phyloP scores from a whole-genome alignment of 2,888 invertebrate genomes.

The Neoascia interrupta region DNA sequence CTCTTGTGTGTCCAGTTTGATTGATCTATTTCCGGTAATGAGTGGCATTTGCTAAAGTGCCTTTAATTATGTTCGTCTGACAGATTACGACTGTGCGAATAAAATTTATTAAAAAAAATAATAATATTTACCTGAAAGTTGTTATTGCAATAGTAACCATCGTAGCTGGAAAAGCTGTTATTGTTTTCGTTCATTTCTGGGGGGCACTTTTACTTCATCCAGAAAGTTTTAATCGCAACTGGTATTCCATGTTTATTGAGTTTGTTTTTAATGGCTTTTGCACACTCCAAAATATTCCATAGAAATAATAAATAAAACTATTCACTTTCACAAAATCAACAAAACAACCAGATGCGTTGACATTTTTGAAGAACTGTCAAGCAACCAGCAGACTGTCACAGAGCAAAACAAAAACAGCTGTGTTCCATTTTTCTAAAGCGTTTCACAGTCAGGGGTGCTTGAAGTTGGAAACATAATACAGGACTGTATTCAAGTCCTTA shows the following conservation, averaged over 20 bases:
- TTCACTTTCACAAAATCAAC: constrained; percentile 2
- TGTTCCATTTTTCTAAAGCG: background rate
- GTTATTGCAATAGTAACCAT: constrained; percentile 73
- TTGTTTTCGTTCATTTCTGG: constrained; percentile 72
- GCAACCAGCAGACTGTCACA: constrained; percentile 1
- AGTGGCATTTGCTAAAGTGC: constrained; percentile 18
- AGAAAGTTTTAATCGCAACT: too few species aligned
- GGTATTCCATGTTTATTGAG: constrained; percentile 36
- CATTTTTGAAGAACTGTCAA: constrained; percentile 39
- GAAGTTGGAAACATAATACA: too few species aligned
- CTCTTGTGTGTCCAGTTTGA: constrained; percentile 25
- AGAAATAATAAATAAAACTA: constrained; percentile 1
- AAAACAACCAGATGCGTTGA: constrained; percentile 36
- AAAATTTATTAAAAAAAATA: too few species aligned
- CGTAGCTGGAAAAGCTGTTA: constrained; percentile 72
- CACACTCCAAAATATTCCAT: too few species aligned
- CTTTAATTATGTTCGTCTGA: constrained; percentile 10
- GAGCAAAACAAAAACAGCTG: constrained; percentile 56
- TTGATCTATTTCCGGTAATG: constrained; percentile 55
- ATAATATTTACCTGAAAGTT: constrained; percentile 75
- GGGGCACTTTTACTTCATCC: too few species aligned
- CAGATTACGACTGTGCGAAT: background rate
- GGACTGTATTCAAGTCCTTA: too few species aligned
- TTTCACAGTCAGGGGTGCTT: constrained; percentile 3
- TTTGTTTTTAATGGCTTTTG: too few species aligned